Base-by-base conservation (phyloP, 2,888 invertebrate genomes). In the Scotopteryx bipunctaria region DNA sequence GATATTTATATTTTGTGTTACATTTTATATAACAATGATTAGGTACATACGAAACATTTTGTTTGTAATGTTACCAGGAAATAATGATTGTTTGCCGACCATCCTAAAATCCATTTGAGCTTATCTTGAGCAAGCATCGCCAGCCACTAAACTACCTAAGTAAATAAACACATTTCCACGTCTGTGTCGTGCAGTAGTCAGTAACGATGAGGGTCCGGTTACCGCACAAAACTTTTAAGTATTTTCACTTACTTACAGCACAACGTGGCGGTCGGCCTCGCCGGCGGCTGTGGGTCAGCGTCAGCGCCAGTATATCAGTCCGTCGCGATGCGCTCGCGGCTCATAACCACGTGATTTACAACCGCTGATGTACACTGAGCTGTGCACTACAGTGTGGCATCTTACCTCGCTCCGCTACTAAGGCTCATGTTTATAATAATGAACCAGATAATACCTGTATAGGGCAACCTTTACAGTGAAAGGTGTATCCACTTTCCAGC, bases 281-380 rank as follows among this genome's bases (percentile, higher is more conserved):
- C 75, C 76, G 65, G 54, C 51, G 73, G 75, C 75, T 72, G 63
- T 70, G 66, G 63, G 76, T 49, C 67, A 61, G 61, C 59, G 46
- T 33, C 14, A 6, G 33, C 62, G 59, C 59, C 60, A 64, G n/a
- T n/a, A n/a, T n/a, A n/a, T n/a, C n/a, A n/a, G n/a, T n/a, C n/a
- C n/a, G n/a, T 64, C 53, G 38, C 44, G 37, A 25, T 25, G 23
- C 31, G 31, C 13, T 17, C 11, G 21, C 25, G 25, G 9, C 41
- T 31, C 19, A 19, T 14, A 31, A 32, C 41, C 13, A 31, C 19
- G 14, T 14, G 21, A 16, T n/a, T 17, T 25, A 16, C 3, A 9
- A 27, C 4, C 11, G 9, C n/a, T 3, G 27, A 27, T 11, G 8
- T 8, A 27, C 3, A 23, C 23, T 8, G 8, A n/a, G n/a, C n/a